Evolutionary conservation across 2,113 vertebrate species (phyloP).

Genomic region (Heteronetta atricapilla): DNA sequence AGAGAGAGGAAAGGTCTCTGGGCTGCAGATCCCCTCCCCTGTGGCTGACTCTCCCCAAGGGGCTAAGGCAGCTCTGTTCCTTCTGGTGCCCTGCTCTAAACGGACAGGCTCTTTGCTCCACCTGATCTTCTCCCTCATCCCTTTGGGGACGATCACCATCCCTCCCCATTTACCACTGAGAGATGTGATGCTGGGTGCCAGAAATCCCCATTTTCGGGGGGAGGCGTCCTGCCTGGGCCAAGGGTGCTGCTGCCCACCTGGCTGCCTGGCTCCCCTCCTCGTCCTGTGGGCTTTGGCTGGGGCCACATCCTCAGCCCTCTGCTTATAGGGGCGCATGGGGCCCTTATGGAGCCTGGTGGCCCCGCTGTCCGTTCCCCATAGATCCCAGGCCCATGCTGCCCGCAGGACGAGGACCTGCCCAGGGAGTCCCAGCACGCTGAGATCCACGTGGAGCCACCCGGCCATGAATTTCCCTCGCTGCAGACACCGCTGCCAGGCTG

Average conservation of each 20-base stretch:
- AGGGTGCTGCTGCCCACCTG: neutral
- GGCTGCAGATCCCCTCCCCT: neutral
- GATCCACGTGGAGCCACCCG: neutral
- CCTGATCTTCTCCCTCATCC: neutral
- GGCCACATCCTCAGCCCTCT: neutral
- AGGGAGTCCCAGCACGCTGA: fast-evolving
- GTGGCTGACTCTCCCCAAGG: neutral
- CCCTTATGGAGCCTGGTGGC: neutral
- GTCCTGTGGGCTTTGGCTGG: fast-evolving
- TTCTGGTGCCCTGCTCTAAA: neutral
- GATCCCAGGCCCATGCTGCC: neutral
- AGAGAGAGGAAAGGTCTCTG: neutral
- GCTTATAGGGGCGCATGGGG: neutral
- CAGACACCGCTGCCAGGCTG: constrained; percentile 42
- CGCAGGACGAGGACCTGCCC: fast-evolving
- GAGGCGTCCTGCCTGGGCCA: neutral
- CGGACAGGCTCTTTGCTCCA: neutral
- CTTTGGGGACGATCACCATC: neutral
- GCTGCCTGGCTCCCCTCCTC: neutral
- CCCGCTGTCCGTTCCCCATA: neutral
- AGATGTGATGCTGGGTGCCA: neutral
- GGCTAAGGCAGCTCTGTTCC: neutral
- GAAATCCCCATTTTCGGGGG: neutral
- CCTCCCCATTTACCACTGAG: neutral
- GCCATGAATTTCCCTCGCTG: neutral